These are phyloP conservation scores for Pogonocichla stellata DNA, from an alignment of 2,113 vertebrate species.

Conservation along the genomic window DNA sequence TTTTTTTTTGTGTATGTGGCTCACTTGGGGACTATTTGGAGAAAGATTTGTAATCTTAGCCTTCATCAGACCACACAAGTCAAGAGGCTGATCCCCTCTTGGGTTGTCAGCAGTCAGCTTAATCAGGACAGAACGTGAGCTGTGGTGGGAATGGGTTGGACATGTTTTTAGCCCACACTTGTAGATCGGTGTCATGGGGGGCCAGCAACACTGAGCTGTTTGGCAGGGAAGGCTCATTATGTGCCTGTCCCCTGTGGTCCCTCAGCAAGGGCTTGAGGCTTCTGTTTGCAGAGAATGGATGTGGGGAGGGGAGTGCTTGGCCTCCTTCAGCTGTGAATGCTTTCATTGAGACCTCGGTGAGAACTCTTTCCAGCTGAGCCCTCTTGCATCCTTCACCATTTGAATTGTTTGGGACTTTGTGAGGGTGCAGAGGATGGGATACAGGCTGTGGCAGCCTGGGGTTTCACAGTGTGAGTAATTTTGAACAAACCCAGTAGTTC, in stretches of 20 bases:
- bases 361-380: not conserved
- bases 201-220: slow-evolving; percentile 1
- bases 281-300: slow-evolving; percentile 6
- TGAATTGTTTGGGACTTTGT: not conserved
- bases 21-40: slow-evolving; percentile 30
- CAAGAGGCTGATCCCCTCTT: slow-evolving; percentile 45
- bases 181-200: slow-evolving; percentile 1
- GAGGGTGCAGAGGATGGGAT: not conserved
- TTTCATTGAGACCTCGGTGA: slow-evolving; percentile 13
- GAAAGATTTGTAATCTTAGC: slow-evolving; percentile 58
- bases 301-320: not conserved
- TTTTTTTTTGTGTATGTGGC: not conserved
- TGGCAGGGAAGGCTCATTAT: slow-evolving; percentile 23
- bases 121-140: slow-evolving; percentile 22
- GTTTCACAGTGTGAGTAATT: not conserved
- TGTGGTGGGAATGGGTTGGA: not conserved
- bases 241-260: not conserved
- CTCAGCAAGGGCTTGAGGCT: not conserved
- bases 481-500: not conserved
- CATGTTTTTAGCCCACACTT: slow-evolving; percentile 45
- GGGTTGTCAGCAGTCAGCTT: slow-evolving; percentile 50
- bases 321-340: not conserved
- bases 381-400: not conserved
- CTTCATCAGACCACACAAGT: slow-evolving; percentile 61
- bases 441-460: not conserved